A percentile compares a stretch with the other conserved stretches of the same genome.
These are phyloP conservation scores for Distichodus sexfasciatus DNA, from an alignment of 2,797 vertebrate species.

Conservation along the genomic window DNA sequence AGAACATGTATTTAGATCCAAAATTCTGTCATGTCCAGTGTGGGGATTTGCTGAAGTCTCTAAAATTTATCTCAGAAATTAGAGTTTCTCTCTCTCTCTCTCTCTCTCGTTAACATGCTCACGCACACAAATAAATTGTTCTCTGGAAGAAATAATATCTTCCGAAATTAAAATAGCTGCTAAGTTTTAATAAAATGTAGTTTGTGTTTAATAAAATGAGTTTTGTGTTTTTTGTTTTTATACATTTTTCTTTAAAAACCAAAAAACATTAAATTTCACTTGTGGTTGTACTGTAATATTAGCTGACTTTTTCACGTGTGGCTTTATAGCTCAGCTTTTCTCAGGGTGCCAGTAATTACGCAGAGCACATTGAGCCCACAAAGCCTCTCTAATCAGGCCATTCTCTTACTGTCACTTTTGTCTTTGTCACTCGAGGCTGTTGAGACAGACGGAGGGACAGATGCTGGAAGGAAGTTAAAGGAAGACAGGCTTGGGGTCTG, in stretches of 20 bases:
- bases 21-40: conserved; percentile 28
- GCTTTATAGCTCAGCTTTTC: too few relatives aligned
- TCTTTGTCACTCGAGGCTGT: conserved; percentile 42
- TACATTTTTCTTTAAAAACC: too few relatives aligned
- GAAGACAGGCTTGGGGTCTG: background rate
- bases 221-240: too few relatives aligned
- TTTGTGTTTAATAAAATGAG: too few relatives aligned
- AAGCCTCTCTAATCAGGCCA: conserved; percentile 24
- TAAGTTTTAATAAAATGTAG: too few relatives aligned
- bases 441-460: conserved; percentile 25
- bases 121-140: too few relatives aligned
- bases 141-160: too few relatives aligned
- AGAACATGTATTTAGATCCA: conserved; percentile 36
- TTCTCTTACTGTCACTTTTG: conserved; percentile 27
- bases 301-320: too few relatives aligned
- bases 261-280: too few relatives aligned
- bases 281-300: too few relatives aligned
- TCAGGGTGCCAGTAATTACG: too few relatives aligned
- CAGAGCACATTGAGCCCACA: conserved; percentile 34
- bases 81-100: background rate
- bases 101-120: background rate
- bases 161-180: too few relatives aligned
- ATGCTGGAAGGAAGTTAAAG: conserved; percentile 25
- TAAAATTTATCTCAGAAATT: conserved; percentile 23
- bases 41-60: conserved; percentile 27